Evolutionary conservation across 2,113 vertebrate genomes (phyloP).

Genomic region (Channa maculata): DNA sequence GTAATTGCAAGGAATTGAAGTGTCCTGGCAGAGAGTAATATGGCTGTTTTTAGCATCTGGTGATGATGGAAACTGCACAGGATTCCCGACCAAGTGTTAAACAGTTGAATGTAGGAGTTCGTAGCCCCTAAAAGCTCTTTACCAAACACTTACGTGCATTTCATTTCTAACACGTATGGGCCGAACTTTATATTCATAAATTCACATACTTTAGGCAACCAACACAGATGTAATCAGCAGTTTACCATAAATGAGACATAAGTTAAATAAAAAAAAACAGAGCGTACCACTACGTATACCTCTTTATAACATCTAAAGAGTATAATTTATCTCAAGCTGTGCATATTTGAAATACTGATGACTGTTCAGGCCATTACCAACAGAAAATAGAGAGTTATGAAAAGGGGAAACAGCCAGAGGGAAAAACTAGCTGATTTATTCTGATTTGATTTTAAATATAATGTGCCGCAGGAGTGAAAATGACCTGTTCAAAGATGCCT

Average conservation of each 20-base stretch:
- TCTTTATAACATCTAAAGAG: not conserved
- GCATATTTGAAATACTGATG: conserved; percentile 22
- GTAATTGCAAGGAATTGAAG: no score
- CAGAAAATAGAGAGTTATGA: conserved; percentile 31
- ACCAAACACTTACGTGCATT: no score
- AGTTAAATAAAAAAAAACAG: not conserved
- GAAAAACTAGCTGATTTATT: conserved; percentile 46
- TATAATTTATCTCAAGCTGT: not conserved
- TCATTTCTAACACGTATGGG: no score
- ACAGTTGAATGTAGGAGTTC: no score
- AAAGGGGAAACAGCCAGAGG: conserved; percentile 45
- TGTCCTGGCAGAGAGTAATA: no score
- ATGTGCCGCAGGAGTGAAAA: conserved; percentile 51
- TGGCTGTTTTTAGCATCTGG: no score
- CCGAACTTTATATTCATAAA: no score
- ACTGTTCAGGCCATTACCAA: conserved; percentile 13
- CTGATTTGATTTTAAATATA: conserved; percentile 68
- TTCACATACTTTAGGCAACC: no score
- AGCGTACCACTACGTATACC: not conserved
- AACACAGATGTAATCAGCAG: not conserved
- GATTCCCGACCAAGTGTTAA: no score
- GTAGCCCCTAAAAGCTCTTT: no score
- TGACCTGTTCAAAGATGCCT: conserved; percentile 51
- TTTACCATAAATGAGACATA: not conserved
- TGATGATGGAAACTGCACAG: no score